phyloP scores from a whole-genome alignment of 2,113 vertebrate genomes.

The Oncorhynchus kisutch region DNA sequence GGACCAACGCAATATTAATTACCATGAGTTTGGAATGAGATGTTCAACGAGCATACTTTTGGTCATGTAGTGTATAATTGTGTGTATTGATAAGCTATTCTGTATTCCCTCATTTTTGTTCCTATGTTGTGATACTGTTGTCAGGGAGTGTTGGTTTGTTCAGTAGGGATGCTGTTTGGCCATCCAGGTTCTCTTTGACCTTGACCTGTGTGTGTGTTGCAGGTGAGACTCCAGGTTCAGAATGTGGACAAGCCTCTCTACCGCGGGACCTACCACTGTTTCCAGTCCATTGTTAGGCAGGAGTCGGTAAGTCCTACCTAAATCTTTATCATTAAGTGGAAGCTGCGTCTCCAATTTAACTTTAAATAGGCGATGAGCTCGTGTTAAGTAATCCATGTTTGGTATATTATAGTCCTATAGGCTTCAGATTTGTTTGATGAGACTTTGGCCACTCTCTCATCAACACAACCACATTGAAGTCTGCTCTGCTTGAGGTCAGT shows the following conservation, averaged over 20 bases:
- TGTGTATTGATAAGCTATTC: background rate
- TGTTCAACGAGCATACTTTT: too few species aligned
- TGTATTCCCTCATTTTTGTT: background rate
- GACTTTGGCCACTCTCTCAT: background rate
- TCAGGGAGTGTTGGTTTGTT: background rate
- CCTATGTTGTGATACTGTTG: background rate
- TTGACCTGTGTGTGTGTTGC: slow-evolving; percentile 47
- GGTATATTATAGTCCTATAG: slow-evolving; percentile 20
- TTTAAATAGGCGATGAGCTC: too few species aligned
- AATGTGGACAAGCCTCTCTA: slow-evolving; percentile 86
- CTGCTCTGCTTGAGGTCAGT: slow-evolving; percentile 1
- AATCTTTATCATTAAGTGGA: too few species aligned
- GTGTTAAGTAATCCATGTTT: too few species aligned
- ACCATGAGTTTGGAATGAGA: too few species aligned
- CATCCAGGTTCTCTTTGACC: background rate
- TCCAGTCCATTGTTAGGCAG: slow-evolving; percentile 90
- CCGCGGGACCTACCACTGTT: slow-evolving; percentile 91
- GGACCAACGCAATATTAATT: too few species aligned
- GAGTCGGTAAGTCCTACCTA: slow-evolving; percentile 84
- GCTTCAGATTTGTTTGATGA: too few species aligned
- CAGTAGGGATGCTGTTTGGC: slow-evolving; percentile 43
- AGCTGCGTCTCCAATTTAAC: slow-evolving; percentile 31
- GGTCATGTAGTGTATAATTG: too few species aligned
- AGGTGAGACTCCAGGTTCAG: slow-evolving; percentile 98
- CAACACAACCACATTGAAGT: background rate